Evolutionary conservation across 1,140 invertebrate genomes (phyloP).

Genomic region (Elymnias hypermnestra): DNA sequence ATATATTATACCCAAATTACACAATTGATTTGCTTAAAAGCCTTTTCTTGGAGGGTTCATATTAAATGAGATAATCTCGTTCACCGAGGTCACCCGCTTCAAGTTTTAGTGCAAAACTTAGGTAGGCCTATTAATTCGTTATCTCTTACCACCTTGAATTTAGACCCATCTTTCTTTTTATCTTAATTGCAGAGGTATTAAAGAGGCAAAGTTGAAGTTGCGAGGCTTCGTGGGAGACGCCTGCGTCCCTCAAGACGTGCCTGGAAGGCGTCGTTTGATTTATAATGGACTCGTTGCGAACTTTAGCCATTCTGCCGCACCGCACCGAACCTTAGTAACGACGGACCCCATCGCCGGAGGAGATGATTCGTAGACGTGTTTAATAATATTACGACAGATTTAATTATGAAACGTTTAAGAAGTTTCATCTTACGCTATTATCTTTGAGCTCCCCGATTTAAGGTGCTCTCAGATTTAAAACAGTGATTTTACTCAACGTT

Average conservation of each 20-base stretch:
- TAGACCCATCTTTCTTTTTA: constrained; percentile 71
- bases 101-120: constrained; percentile 45
- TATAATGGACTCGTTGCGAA: constrained; percentile 75
- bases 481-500: neutral
- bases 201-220: constrained; percentile 67
- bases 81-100: constrained; percentile 23
- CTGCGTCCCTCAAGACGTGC: constrained; percentile 68
- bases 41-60: no score
- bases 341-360: constrained; percentile 68
- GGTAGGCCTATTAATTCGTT: constrained; percentile 65
- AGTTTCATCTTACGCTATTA: constrained; percentile 54
- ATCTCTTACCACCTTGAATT: constrained; percentile 74
- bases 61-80: constrained; percentile 11
- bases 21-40: no score
- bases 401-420: constrained; percentile 72
- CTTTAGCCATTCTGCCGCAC: constrained; percentile 67
- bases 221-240: constrained; percentile 52
- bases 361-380: constrained; percentile 74
- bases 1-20: neutral
- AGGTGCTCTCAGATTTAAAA: constrained; percentile 14
- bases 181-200: constrained; percentile 74
- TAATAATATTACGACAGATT: constrained; percentile 76
- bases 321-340: constrained; percentile 68
- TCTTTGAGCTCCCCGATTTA: constrained; percentile 40
- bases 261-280: constrained; percentile 73